Conservation (phyloP, 1,140 invertebrate genomes). For the Meteorus sp. region DNA sequence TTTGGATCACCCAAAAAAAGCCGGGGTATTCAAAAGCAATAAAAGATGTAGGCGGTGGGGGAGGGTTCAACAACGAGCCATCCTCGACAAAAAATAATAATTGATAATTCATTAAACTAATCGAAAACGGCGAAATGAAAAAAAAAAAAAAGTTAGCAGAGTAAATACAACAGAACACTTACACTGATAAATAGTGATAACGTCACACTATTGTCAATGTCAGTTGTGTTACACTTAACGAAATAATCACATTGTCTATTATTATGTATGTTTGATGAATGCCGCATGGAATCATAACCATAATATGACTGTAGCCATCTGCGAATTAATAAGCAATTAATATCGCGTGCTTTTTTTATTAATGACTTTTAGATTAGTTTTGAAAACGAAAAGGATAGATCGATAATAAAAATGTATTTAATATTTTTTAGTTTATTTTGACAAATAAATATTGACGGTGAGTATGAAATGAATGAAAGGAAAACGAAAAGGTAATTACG, state of each 20-base stretch:
- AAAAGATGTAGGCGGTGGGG: slow-evolving; percentile 45
- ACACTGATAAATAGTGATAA: no score
- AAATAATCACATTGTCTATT: no score
- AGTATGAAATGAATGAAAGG: slow-evolving; percentile 24
- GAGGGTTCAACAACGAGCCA: slow-evolving; percentile 16
- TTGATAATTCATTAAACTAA: slow-evolving; percentile 11
- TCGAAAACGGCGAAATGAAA: no score
- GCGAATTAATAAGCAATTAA: no score
- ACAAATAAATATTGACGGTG: slow-evolving; percentile 31
- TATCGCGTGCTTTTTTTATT: no score
- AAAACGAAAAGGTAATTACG: no score
- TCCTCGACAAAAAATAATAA: slow-evolving; percentile 15
- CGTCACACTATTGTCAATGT: no score
- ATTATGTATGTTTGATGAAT: no score
- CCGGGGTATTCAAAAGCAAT: slow-evolving; percentile 60
- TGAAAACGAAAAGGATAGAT: slow-evolving; percentile 14
- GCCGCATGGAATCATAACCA: no score
- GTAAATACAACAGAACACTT: background rate
- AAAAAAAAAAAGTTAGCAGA: background rate
- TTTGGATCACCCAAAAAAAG: slow-evolving; percentile 55
- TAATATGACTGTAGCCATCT: no score
- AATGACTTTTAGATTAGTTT: slow-evolving; percentile 7
- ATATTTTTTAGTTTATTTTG: slow-evolving; percentile 52
- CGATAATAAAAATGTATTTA: slow-evolving; percentile 43
- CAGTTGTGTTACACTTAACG: no score